These are phyloP conservation scores for Chaenocephalus aceratus DNA, from an alignment of 2,113 vertebrate species.

Conservation along the genomic window DNA sequence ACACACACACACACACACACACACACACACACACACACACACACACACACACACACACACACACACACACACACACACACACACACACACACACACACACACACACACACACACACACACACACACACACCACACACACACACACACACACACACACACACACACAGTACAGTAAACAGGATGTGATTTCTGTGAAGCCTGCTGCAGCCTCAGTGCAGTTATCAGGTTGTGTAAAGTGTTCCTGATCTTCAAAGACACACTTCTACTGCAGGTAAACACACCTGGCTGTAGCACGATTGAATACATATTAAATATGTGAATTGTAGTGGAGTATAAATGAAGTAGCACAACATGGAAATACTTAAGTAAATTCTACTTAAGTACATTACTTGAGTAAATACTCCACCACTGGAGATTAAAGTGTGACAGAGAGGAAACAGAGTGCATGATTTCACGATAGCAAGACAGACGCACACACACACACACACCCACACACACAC, in stretches of 20 bases:
- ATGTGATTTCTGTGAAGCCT: not conserved
- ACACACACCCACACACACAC: too few species aligned
- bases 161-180: not conserved
- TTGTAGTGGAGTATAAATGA: too few species aligned
- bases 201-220: not conserved
- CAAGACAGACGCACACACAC: not conserved
- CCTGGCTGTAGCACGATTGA: not conserved
- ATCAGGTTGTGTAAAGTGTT: not conserved
- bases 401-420: too few species aligned
- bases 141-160: not conserved
- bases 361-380: too few species aligned
- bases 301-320: not conserved
- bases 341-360: too few species aligned
- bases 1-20: too few species aligned
- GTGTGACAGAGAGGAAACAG: too few species aligned
- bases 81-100: not conserved
- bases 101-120: too few species aligned
- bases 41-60: not conserved
- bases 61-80: conserved; percentile 10
- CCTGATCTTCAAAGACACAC: too few species aligned
- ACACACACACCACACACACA: not conserved
- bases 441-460: not conserved
- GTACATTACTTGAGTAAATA: too few species aligned
- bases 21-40: too few species aligned
- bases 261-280: not conserved